phyloP scores from a whole-genome alignment of 2,113 vertebrate species.

The Thunnus thynnus region DNA sequence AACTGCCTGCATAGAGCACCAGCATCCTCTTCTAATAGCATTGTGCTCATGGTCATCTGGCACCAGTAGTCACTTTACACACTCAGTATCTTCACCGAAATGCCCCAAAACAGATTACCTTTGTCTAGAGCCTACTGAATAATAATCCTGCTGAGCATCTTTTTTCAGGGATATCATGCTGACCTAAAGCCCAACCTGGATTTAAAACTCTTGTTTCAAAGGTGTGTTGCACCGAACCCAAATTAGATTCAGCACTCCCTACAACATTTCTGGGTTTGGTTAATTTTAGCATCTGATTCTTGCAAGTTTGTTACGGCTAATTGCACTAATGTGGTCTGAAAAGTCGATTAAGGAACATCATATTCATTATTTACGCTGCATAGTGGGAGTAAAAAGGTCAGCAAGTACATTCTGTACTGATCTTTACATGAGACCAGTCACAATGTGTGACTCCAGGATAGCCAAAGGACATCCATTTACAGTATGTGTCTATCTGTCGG shows the following conservation, averaged over 20 bases:
- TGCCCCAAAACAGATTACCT: slow-evolving; percentile 42
- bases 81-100: slow-evolving; percentile 24
- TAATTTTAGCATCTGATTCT: neutral
- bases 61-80: slow-evolving; percentile 47
- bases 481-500: neutral
- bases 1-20: slow-evolving; percentile 44
- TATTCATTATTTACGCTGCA: slow-evolving; percentile 43
- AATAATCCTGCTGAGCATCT: slow-evolving; percentile 18
- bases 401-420: slow-evolving; percentile 10
- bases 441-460: slow-evolving; percentile 5
- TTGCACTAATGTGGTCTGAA: neutral
- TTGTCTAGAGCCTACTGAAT: slow-evolving; percentile 22
- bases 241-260: neutral
- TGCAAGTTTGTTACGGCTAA: neutral
- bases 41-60: slow-evolving; percentile 37
- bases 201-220: neutral
- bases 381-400: slow-evolving; percentile 25
- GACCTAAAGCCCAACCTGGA: neutral
- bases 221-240: slow-evolving; percentile 7
- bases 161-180: slow-evolving; percentile 33
- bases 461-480: neutral
- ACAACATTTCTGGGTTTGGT: neutral
- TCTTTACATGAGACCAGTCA: neutral
- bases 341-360: neutral
- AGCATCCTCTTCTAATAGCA: slow-evolving; percentile 66